Evolutionary conservation across 2,797 vertebrate genomes (phyloP).

Genomic region (Sarcoramphus papa): DNA sequence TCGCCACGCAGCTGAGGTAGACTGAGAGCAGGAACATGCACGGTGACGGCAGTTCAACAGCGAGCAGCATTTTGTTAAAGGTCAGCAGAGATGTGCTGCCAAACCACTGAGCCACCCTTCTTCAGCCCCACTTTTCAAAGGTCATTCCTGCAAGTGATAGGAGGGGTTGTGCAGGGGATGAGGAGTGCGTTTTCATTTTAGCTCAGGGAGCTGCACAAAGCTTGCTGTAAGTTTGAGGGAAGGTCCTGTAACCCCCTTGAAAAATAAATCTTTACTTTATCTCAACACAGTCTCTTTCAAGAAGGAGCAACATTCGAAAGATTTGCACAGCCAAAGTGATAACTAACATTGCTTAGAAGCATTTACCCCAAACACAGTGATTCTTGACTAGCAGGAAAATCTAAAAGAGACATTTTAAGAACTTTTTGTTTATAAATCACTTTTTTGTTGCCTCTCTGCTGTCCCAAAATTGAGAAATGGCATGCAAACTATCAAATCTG

Average conservation of each 20-base stretch:
- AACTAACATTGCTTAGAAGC: background rate
- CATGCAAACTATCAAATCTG: background rate
- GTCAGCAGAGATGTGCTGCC: background rate
- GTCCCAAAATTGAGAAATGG: background rate
- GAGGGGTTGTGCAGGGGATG: background rate
- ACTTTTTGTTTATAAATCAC: background rate
- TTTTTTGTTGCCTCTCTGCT: background rate
- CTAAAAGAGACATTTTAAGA: background rate
- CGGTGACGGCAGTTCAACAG: background rate
- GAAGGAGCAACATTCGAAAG: background rate
- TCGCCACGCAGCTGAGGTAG: accelerated
- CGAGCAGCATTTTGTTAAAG: background rate
- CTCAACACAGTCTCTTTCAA: background rate
- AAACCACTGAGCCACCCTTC: background rate
- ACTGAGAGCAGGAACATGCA: background rate
- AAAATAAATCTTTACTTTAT: background rate
- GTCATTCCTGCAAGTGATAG: background rate
- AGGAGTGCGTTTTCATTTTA: background rate
- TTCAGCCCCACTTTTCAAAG: background rate
- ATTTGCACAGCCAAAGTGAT: background rate
- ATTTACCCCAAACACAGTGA: background rate
- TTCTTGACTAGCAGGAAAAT: background rate
- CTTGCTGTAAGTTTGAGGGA: background rate
- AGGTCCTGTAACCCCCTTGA: background rate
- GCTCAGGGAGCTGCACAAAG: background rate